Base-by-base conservation (phyloP, 2,113 vertebrate species). In the Daubentonia madagascariensis region DNA sequence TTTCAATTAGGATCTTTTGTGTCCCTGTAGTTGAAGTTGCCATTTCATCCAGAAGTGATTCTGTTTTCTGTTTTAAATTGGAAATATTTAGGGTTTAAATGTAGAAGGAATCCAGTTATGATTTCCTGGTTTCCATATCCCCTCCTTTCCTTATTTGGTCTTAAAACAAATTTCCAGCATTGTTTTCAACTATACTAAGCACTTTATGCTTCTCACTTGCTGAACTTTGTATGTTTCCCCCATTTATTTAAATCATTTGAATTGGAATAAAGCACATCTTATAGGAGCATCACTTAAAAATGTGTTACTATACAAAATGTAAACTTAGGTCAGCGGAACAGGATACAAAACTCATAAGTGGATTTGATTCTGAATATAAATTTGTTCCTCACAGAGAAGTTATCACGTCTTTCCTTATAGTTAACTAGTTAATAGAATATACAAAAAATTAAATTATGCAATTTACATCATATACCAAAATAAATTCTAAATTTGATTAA, bases 41-140 rank as follows among this genome's bases (percentile, higher is more conserved):
- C 79, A 25, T 91, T 97, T 72, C 45, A 45, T 67, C 35, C 16
- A 61, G 43, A 92, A 94, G 52, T 70, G 67, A 85, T 59, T 73
- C 80, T 28, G 35, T 83, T 85, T 95, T 48, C 83, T 96, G 40
- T 78, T 91, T 88, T 30, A 88, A 83, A 25, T 94, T 40, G 73
- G 84, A 92, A 96, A 87, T 86, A 92, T 86, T 68, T 86, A 7
- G 1, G 11, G 8, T 79, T 94, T 50, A 90, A 85, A 81, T 32
- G 48, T 67, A 83, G n/a, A 72, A 67, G n/a, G 63, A 73, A 54
- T 72, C 23, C 0, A 0, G n/a, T 89, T 50, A 52, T 40, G 16
- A 59, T 72, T 95, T 89, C 35, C 57, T 89, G 30, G 14, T 50
- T 67, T 28, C 17, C 9, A 3, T 68, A 6, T 40, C 76, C n/a